Evolutionary conservation across 2,888 invertebrate species (phyloP).

Genomic region (Ferdinandea cuprea): DNA sequence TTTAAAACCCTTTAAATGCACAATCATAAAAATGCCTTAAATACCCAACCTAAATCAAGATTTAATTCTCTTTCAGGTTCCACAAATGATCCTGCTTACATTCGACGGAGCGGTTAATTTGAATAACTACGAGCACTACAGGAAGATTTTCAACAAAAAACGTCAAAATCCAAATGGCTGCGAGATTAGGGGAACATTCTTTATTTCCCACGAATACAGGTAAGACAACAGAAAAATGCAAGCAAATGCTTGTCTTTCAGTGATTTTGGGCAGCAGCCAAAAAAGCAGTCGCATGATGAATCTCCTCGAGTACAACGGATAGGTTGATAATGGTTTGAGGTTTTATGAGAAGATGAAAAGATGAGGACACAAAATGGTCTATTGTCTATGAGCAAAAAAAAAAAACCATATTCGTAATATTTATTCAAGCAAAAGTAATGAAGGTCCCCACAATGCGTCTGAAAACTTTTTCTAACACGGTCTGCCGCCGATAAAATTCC

Average conservation of each 20-base stretch:
- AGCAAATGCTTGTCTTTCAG: conserved; percentile 23
- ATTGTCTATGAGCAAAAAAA: conserved; percentile 12
- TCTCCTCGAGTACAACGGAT: neutral
- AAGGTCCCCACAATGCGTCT: neutral
- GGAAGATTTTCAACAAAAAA: conserved; percentile 91
- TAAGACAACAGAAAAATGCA: conserved; percentile 80
- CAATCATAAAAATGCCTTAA: too few relatives aligned
- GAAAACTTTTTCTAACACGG: neutral
- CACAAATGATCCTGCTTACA: conserved; percentile 95
- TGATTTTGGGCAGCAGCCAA: conserved; percentile 49
- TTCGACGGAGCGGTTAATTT: conserved; percentile 97
- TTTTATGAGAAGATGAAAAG: too few relatives aligned
- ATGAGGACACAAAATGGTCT: neutral
- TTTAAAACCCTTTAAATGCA: too few relatives aligned
- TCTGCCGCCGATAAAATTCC: neutral
- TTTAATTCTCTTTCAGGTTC: conserved; percentile 86
- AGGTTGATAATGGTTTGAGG: too few relatives aligned
- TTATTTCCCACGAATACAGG: conserved; percentile 94
- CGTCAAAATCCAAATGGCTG: conserved; percentile 95
- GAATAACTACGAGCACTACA: conserved; percentile 94
- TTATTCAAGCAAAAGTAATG: conserved; percentile 35
- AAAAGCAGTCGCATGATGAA: conserved; percentile 26
- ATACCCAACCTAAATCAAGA: neutral
- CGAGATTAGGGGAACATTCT: conserved; percentile 94
- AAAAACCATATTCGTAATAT: neutral